Conservation (phyloP, 2,113 vertebrate species). For the Oncorhynchus gorbuscha region DNA sequence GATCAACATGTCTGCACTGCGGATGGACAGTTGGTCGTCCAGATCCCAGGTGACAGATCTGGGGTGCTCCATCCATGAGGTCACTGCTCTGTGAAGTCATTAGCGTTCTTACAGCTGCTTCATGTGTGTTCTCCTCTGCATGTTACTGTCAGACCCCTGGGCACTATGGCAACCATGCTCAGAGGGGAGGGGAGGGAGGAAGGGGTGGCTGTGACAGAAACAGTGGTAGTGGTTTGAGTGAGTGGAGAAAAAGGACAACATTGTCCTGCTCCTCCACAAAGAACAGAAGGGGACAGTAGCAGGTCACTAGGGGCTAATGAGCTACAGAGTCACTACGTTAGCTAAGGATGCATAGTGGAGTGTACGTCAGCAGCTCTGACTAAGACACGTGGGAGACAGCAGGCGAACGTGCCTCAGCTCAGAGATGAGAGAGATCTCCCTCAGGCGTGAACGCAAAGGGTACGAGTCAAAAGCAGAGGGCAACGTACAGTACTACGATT, state of each 20-base stretch:
- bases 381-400: too few species aligned
- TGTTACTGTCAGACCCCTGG: neutral
- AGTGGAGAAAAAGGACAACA: too few species aligned
- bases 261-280: too few species aligned
- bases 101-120: neutral
- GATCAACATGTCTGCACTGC: neutral
- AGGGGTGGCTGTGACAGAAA: too few species aligned
- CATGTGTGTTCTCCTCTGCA: neutral
- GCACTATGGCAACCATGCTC: neutral
- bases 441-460: neutral
- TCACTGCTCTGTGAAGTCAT: conserved; percentile 7
- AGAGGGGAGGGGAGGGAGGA: neutral
- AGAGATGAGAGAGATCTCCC: neutral
- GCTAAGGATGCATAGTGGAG: too few species aligned
- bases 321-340: too few species aligned
- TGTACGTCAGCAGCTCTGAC: too few species aligned
- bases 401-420: neutral
- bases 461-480: neutral
- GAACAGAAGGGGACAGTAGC: too few species aligned
- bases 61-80: conserved; percentile 4
- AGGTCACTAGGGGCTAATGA: neutral
- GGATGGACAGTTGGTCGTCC: neutral
- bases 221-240: too few species aligned
- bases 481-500: neutral
- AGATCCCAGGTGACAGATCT: conserved; percentile 16